These are phyloP conservation scores for Wasmannia auropunctata DNA, from an alignment of 1,140 invertebrate genomes.

Conservation along the genomic window DNA sequence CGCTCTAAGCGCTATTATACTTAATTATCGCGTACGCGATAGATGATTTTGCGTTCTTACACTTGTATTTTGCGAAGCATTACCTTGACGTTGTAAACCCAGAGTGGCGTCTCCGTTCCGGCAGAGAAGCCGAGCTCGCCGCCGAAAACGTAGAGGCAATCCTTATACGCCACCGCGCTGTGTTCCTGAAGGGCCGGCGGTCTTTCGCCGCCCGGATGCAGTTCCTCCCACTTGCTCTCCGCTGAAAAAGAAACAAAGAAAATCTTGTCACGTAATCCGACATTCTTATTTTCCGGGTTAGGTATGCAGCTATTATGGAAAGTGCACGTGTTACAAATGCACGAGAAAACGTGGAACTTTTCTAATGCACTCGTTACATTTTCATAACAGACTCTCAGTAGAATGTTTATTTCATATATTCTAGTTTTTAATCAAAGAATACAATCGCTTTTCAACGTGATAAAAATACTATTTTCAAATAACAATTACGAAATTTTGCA, in stretches of 20 bases:
- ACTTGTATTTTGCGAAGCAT: conserved; percentile 19
- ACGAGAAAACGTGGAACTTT: background rate
- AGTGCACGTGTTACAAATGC: background rate
- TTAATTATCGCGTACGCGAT: background rate
- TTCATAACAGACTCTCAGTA: background rate
- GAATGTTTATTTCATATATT: background rate
- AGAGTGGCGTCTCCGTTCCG: conserved; percentile 93
- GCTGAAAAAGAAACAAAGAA: conserved; percentile 83
- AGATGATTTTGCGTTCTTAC: background rate
- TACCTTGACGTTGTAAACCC: conserved; percentile 94
- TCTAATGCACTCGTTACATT: conserved; percentile 32
- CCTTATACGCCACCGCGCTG: conserved; percentile 91
- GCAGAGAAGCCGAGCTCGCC: conserved; percentile 94
- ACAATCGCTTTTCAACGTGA: background rate
- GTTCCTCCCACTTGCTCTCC: conserved; percentile 89
- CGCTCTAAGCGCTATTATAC: background rate
- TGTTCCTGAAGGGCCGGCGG: conserved; percentile 94
- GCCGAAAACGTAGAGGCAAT: conserved; percentile 94
- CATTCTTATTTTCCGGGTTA: conserved; percentile 35
- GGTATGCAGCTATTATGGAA: background rate
- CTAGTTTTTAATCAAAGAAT: background rate
- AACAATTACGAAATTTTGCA: background rate
- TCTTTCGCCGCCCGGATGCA: conserved; percentile 89
- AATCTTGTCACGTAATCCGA: conserved; percentile 50
- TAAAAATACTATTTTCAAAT: background rate